A percentile compares a stretch with the other conserved stretches of the same genome.
Conservation (phyloP, 2,113 vertebrate species). For the Sinosuthora webbiana region DNA sequence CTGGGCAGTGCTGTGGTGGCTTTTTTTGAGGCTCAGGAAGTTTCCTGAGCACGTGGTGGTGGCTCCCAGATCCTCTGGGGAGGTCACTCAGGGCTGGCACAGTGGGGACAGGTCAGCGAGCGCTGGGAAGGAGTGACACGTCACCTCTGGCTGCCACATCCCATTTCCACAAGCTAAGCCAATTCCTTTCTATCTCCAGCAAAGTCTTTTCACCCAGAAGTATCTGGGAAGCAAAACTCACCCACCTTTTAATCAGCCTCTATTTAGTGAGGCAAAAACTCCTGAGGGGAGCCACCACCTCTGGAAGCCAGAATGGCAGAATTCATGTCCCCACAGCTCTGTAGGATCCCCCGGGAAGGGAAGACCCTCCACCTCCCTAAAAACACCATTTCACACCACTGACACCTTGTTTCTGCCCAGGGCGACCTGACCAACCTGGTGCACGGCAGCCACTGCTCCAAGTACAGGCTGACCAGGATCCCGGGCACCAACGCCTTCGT, state of each 20-base stretch:
- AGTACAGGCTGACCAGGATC: conserved; percentile 91
- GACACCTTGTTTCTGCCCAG: conserved; percentile 44
- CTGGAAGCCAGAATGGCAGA: neutral
- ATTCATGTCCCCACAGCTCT: neutral
- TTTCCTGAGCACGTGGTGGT: neutral
- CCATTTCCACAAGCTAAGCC: neutral
- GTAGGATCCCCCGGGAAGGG: neutral
- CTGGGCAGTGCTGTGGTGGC: neutral
- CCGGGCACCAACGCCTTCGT: conserved; percentile 96
- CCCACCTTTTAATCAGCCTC: neutral
- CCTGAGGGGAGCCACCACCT: neutral
- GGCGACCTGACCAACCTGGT: conserved; percentile 97
- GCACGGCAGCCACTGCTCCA: conserved; percentile 96
- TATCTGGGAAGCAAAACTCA: neutral
- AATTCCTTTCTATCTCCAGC: neutral
- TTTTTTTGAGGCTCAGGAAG: neutral
- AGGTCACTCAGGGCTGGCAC: neutral
- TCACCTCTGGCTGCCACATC: neutral
- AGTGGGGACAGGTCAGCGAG: rapidly evolving
- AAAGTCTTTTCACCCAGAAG: neutral
- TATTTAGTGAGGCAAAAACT: neutral
- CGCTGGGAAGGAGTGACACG: rapidly evolving
- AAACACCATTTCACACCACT: rapidly evolving
- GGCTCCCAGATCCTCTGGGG: neutral
- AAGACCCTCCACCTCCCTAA: neutral